Percentiles rank a stretch among this genome's conserved stretches.
phyloP scores from a whole-genome alignment of 2,888 invertebrate genomes.

The Cacoxenus indagator region DNA sequence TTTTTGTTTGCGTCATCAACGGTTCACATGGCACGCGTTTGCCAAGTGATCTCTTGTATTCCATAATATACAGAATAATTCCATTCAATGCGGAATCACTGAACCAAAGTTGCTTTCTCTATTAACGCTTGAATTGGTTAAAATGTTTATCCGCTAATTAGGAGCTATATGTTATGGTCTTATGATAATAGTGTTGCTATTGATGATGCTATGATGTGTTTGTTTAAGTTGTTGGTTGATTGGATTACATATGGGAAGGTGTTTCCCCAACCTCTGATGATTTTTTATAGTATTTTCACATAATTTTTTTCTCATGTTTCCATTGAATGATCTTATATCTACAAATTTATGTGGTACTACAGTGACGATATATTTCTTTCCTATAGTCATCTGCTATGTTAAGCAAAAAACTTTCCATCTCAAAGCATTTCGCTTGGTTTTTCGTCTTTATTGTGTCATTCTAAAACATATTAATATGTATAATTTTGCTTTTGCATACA shows the following conservation, averaged over 20 bases:
- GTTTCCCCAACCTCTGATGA: too few relatives aligned
- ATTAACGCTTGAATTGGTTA: background rate
- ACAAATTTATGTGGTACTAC: too few relatives aligned
- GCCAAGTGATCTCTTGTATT: conserved; percentile 51
- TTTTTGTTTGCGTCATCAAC: conserved; percentile 49
- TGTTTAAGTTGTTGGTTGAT: too few relatives aligned
- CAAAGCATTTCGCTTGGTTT: background rate
- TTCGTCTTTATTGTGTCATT: background rate
- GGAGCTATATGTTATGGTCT: conserved; percentile 18
- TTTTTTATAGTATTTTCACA: too few relatives aligned
- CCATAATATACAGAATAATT: background rate
- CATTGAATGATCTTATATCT: too few relatives aligned
- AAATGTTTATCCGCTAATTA: conserved; percentile 31
- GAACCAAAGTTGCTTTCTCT: conserved; percentile 37
- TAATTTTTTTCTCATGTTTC: too few relatives aligned
- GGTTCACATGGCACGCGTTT: conserved; percentile 47
- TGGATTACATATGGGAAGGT: too few relatives aligned
- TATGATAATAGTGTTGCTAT: conserved; percentile 19
- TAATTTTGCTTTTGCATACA: background rate
- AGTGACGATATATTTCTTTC: too few relatives aligned
- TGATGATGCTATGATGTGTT: too few relatives aligned
- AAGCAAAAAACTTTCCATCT: conserved; percentile 1
- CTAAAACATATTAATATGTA: background rate
- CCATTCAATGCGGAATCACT: conserved; percentile 46
- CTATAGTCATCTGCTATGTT: background rate